Evolutionary conservation across 2,888 invertebrate genomes (phyloP), one percentile per base, ranked within the genome.

Genomic region (Lordiphosa fenestrarum): DNA sequence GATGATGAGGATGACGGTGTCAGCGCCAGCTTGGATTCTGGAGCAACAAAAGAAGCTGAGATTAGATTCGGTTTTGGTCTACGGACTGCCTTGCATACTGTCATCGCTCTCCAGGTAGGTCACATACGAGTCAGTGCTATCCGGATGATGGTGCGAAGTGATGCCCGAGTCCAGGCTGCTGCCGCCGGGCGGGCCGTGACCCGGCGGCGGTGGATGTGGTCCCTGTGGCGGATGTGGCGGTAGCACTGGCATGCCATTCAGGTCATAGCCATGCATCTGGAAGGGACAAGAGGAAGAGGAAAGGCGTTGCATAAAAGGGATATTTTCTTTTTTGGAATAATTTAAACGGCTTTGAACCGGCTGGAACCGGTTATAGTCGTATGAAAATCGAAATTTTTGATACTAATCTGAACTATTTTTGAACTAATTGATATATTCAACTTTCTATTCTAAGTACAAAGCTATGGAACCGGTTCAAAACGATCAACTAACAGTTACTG

Each of bases 51-150:
- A 89, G 88, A 88, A 89, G 88, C 89, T 81, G 85, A 83, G 76
- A 88, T 89, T 87, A 89, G 88, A 88, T 81, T 84, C 88, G 85
- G 86, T 88, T 78, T 83, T 57, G 76, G 84, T 88, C 88, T 94
- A 94, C 91, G 94, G 94, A 84, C 94, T 94, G 73, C 93, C 93
- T 48, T 94, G 93, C 77, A 94, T 91, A 87, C 93, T 94, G 88
- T 94, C 94, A 91, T 97, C 97, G 90, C 96, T 96, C 90, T 96
- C 96, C 82, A 96, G 93, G 91, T 96, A 96, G 62, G 96, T 96
- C 71, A 97, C 96, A 91, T 96, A 96, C 89, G 96, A 96, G 90
- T 96, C 90, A 53, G 94, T 94, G 84, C 94, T 94, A 89, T 95
- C 94, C 15, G 94, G 94, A 90, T 95, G 95, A 73, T 93, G 92